Evolutionary conservation across 2,113 vertebrate genomes (phyloP).

Genomic region (Martes martes): DNA sequence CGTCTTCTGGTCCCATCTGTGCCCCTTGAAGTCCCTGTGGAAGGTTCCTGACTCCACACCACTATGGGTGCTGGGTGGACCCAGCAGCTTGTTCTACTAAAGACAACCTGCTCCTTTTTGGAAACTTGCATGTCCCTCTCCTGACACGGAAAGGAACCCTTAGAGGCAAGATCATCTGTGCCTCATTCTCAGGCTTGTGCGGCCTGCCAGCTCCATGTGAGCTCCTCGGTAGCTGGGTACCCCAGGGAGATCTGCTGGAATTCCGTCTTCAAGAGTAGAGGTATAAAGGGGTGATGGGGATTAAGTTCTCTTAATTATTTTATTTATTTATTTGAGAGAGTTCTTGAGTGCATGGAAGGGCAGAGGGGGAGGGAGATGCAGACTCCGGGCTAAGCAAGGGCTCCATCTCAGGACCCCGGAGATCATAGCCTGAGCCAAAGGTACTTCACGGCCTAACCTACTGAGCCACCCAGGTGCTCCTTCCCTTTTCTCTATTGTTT

Average conservation of each 20-base stretch:
- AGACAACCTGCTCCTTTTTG: neutral
- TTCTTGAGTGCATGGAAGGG: neutral
- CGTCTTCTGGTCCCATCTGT: no score
- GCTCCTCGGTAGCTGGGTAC: no score
- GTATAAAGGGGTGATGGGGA: neutral
- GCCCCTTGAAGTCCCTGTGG: neutral
- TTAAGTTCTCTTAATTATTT: neutral
- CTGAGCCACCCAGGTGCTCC: neutral
- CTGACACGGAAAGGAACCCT: neutral
- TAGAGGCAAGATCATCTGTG: neutral
- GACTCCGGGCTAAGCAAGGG: neutral
- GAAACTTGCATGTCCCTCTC: neutral
- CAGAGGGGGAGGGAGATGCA: neutral
- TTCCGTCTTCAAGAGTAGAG: neutral
- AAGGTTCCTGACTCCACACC: neutral
- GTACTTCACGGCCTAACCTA: neutral
- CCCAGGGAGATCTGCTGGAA: neutral
- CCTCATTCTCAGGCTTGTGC: neutral
- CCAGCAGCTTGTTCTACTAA: neutral
- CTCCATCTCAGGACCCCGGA: neutral
- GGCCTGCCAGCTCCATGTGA: neutral
- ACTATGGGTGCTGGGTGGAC: rapidly evolving
- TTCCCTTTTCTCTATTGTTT: neutral
- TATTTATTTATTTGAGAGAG: neutral
- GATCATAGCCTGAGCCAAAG: neutral